Conservation (phyloP, 2,113 vertebrate species). For the Actenoides hombroni region DNA sequence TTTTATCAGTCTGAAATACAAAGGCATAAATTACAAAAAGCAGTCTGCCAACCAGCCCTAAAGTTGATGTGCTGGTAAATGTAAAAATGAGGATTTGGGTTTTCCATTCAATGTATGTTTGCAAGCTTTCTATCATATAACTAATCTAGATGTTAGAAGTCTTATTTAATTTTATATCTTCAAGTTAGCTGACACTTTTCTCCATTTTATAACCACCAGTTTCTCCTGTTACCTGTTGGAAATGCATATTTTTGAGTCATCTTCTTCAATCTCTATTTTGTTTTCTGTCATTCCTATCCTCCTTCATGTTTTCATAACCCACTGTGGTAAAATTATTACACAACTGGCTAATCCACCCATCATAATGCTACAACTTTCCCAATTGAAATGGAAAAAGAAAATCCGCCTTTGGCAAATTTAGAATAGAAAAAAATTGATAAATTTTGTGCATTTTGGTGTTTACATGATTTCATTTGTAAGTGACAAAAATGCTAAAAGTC, state of each 20-base stretch:
- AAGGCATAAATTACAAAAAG: not conserved
- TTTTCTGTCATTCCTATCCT: not conserved
- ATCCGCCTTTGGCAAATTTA: not conserved
- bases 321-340: not conserved
- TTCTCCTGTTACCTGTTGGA: not conserved
- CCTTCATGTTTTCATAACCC: not conserved
- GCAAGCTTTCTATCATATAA: not conserved
- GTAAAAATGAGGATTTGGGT: not conserved
- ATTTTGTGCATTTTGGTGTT: not conserved
- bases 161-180: not conserved
- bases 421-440: not conserved
- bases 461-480: not conserved
- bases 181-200: not conserved
- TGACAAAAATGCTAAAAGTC: not conserved
- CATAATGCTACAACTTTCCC: not conserved
- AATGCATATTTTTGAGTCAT: not conserved
- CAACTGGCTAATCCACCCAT: not conserved
- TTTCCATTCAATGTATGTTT: not conserved
- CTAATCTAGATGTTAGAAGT: not conserved
- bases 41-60: not conserved
- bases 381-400: not conserved
- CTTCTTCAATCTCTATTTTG: not conserved
- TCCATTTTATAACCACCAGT: not conserved
- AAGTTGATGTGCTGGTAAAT: not conserved
- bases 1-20: not conserved